Base-by-base conservation (phyloP, 2,888 invertebrate species). In the Perithous albicinctus region DNA sequence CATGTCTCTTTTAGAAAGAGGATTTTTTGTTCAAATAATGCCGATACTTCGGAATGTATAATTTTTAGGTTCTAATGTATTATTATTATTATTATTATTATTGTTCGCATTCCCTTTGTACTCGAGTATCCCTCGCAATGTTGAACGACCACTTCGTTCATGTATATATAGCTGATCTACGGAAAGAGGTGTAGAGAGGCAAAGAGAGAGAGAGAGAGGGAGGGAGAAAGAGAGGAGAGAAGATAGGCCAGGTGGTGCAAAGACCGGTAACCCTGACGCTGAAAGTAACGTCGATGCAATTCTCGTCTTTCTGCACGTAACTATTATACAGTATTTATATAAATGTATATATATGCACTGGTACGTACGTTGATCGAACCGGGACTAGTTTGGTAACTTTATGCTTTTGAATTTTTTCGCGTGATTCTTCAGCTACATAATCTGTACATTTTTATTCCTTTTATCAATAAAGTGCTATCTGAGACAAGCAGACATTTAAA, bases 221-320 rank as follows among this genome's bases (percentile, higher is more conserved):
- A 46, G 59, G 7, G 18, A 32, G 54, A 41, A 48, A 61, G 23
- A 26, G 7, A n/a, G 15, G 4, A 41, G 38, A 63, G 54, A 54
- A 64, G 69, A 61, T 63, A 48, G 56, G 29, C 69, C 63, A 63
- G 79, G 80, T 70, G 75, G 75, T 75, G 80, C 80, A 70, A 75
- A 76, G 80, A 80, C 80, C 80, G 75, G 80, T 76, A 80, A 79
- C 74, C 54, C 79, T 41, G 69, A 67, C 59, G 48, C 72, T 66
- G 46, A 48, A 67, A 67, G 48, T 41, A 74, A 74, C 67, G 61
- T 54, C 74, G 74, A 70, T 75, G 69, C 69, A 43, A 75, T 38
- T 74, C 69, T 69, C 74, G 43, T 74, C 61, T 69, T 35, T 51
- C 51, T 69, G 74, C 79, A 69, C 78, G 59, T 61, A 67, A 78